Conservation (phyloP, 2,888 invertebrate species). For the Nematopogon swammerdamellus region DNA sequence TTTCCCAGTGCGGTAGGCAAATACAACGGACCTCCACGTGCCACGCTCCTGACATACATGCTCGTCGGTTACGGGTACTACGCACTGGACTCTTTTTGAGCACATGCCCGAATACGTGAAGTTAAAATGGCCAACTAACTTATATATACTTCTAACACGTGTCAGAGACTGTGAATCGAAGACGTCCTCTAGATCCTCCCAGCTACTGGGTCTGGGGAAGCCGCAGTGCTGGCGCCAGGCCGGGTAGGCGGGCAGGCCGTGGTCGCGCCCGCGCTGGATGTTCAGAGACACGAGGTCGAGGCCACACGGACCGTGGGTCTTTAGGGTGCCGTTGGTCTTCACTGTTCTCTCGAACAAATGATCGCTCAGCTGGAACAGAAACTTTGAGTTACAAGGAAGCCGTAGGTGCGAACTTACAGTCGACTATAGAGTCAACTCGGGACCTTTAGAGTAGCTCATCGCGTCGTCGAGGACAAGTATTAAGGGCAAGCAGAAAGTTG, state of each 20-base stretch:
- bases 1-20: too few species aligned
- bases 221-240: slow-evolving; percentile 76
- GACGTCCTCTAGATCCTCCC: slow-evolving; percentile 60
- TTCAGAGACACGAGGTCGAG: slow-evolving; percentile 84
- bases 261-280: slow-evolving; percentile 86
- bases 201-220: slow-evolving; percentile 56
- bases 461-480: too few species aligned
- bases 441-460: too few species aligned
- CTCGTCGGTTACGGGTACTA: too few species aligned
- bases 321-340: slow-evolving; percentile 18
- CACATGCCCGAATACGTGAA: too few species aligned
- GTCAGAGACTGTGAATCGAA: slow-evolving; percentile 63
- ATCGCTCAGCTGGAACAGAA: slow-evolving; percentile 62
- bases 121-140: slow-evolving; percentile 32
- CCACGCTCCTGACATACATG: too few species aligned
- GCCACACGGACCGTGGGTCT: slow-evolving; percentile 53
- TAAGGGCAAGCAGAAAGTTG: too few species aligned
- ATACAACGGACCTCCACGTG: too few species aligned
- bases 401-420: too few species aligned
- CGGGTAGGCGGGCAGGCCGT: slow-evolving; percentile 78
- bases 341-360: slow-evolving; percentile 62
- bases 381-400: neutral
- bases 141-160: slow-evolving; percentile 63
- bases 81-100: too few species aligned
- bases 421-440: too few species aligned